phyloP scores from a whole-genome alignment of 2,113 vertebrate genomes.

The Gnathonemus longibarbis region DNA sequence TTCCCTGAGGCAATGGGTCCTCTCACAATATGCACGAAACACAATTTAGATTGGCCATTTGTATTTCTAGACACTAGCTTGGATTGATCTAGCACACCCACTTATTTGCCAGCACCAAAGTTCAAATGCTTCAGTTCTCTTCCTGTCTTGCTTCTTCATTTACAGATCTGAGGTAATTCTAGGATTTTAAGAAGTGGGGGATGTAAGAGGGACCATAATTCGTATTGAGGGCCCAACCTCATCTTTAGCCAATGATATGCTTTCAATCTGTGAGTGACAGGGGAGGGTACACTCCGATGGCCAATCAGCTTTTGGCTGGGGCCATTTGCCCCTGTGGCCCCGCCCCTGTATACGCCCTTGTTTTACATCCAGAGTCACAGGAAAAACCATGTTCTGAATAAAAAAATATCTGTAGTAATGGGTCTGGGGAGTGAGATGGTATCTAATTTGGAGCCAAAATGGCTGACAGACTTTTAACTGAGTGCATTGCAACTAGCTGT shows the following conservation, averaged over 20 bases:
- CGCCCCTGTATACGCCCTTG: background rate
- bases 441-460: background rate
- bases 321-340: background rate
- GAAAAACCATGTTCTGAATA: background rate
- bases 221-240: background rate
- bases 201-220: background rate
- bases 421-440: background rate
- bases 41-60: background rate
- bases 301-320: background rate
- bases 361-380: background rate
- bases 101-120: background rate
- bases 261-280: background rate
- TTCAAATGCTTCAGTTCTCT: background rate
- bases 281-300: background rate
- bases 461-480: background rate
- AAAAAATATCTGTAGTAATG: background rate
- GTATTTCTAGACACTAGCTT: background rate
- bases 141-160: background rate
- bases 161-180: background rate
- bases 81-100: background rate
- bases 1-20: background rate
- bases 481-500: background rate
- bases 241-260: background rate
- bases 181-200: background rate
- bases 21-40: background rate